Base-by-base conservation (phyloP, 2,113 vertebrate species). In the Axis porcinus region DNA sequence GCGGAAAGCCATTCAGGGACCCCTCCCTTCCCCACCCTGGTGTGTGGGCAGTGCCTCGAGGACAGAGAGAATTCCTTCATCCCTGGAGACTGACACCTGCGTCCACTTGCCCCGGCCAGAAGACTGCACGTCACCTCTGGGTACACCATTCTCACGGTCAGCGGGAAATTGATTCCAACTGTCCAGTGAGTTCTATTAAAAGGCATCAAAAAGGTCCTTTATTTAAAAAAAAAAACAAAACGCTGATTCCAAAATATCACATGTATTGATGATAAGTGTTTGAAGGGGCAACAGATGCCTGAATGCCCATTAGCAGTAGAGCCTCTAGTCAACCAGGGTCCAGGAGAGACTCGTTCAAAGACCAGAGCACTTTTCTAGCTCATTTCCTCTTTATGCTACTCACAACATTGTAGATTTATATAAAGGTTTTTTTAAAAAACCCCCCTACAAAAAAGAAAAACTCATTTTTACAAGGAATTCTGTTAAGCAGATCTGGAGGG, bases 331-430 rank as follows among this genome's bases (percentile, higher is more conserved):
- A 82, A 14, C 30, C 67, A 3, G 84, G 33, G 14, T 15, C 83
- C 78, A 27, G 7, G 0, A 45, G 62, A 36, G 30, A 55, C 47
- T 2, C 5, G 43, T 40, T 30, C 36, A 81, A 28, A 81, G 85
- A 47, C 58, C 89, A 17, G 36, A 52, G 70, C 36, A 30, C 62
- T 81, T 57, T 60, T 60, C 84, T 12, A 40, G 74, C 52, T 50
- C 88, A 28, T 64, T n/a, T 70, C 83, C 83, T 89, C 91, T 40
- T 88, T 21, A 60, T 79, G 83, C 86, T n/a, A 83, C 60, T 85
- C 27, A 45, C 15, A 33, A 55, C 9, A 11, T 91, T 57, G 19
- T 6, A 43, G 7, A 85, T 89, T 70, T 60, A 67, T 30, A 79
- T 12, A 33, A 76, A 83, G n/a, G 23, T 17, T n/a, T 74, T 74